Percentiles rank a stretch among this genome's conserved stretches.
Evolutionary conservation across 2,113 vertebrate species (phyloP).

Genomic region (Dicrurus megarhynchus): DNA sequence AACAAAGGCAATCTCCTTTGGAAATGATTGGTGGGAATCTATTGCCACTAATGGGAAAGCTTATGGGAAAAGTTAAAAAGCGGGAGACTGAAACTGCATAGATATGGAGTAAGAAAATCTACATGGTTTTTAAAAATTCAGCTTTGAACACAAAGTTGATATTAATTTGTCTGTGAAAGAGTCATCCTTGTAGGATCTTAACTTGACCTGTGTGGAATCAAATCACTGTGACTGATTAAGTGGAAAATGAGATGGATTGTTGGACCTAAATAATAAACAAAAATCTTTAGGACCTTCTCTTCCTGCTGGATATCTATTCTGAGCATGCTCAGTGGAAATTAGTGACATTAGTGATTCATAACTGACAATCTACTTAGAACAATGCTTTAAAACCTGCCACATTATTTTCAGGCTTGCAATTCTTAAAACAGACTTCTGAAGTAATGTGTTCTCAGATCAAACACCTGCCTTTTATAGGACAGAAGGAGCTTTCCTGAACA

Average conservation of each 20-base stretch:
- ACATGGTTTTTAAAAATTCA: background rate
- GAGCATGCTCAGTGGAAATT: background rate
- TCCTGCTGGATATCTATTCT: background rate
- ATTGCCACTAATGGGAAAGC: background rate
- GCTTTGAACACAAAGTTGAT: background rate
- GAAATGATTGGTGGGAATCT: background rate
- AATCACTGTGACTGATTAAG: background rate
- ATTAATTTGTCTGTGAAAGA: background rate
- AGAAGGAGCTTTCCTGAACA: background rate
- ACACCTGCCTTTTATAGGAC: background rate
- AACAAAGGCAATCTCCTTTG: background rate
- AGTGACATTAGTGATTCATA: background rate
- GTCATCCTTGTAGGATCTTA: background rate
- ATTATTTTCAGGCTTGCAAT: background rate
- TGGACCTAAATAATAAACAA: background rate
- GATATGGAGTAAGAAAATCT: background rate
- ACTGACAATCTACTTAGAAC: background rate
- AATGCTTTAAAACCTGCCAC: background rate
- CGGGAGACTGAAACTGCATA: rapidly evolving
- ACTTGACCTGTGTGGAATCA: background rate
- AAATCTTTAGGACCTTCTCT: background rate
- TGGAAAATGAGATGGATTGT: background rate
- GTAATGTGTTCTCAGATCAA: background rate
- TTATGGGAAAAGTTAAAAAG: background rate
- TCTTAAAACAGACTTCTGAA: background rate